Percentiles rank a stretch among this genome's conserved stretches.
Evolutionary conservation across 2,113 vertebrate species (phyloP).

Genomic region (Pseudois nayaur): DNA sequence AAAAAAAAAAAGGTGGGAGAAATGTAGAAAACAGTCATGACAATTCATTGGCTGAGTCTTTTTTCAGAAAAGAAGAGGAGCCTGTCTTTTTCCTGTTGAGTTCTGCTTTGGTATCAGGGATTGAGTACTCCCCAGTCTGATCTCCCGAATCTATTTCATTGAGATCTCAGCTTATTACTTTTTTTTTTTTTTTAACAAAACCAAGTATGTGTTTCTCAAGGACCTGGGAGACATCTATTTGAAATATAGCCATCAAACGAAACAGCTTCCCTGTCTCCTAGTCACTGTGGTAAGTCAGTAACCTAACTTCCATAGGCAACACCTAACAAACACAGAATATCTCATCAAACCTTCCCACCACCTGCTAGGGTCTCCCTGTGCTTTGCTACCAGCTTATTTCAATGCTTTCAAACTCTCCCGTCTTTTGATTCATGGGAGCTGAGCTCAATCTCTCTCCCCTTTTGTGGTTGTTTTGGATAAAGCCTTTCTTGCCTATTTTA

Average conservation of each 20-base stretch:
- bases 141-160: neutral
- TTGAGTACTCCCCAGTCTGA: neutral
- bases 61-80: neutral
- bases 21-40: neutral
- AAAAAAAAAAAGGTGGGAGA: too few species aligned
- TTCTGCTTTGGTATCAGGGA: neutral
- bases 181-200: neutral
- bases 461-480: neutral
- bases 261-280: neutral
- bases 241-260: neutral
- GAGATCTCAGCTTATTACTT: neutral
- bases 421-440: neutral
- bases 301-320: neutral
- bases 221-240: neutral
- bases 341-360: neutral
- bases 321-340: neutral
- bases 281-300: neutral
- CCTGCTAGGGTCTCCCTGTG: neutral
- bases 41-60: neutral
- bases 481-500: neutral
- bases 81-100: neutral
- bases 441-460: neutral
- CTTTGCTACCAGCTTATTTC: neutral
- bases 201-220: neutral
- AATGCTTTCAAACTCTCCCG: neutral